phyloP scores from a whole-genome alignment of 2,888 invertebrate genomes.

The Synergus itoensis region DNA sequence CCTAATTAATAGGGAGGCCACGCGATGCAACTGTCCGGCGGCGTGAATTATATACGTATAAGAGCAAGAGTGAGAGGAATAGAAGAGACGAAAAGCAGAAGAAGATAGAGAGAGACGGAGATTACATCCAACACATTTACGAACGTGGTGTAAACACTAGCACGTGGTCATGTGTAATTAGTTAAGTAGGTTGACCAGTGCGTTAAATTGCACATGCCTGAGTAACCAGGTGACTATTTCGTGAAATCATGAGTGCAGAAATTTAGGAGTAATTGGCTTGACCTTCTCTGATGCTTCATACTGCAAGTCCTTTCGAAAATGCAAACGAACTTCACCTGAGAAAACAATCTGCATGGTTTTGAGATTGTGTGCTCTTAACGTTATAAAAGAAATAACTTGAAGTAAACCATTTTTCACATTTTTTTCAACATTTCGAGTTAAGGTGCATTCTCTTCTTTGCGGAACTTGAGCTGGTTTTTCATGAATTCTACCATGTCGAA shows the following conservation, averaged over 20 bases:
- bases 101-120: conserved; percentile 32
- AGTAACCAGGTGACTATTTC: conserved; percentile 41
- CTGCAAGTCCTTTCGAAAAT: neutral
- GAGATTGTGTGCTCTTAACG: too few relatives aligned
- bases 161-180: conserved; percentile 62
- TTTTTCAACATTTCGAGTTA: neutral
- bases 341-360: too few relatives aligned
- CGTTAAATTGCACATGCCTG: conserved; percentile 49
- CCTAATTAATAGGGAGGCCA: conserved; percentile 77
- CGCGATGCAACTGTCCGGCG: conserved; percentile 75
- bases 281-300: neutral
- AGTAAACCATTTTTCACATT: neutral
- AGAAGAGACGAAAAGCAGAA: conserved; percentile 43
- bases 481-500: conserved; percentile 53
- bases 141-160: conserved; percentile 59
- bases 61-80: conserved; percentile 49
- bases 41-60: conserved; percentile 70
- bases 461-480: conserved; percentile 13
- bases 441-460: neutral
- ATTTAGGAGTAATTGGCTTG: conserved; percentile 17
- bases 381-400: neutral
- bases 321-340: neutral
- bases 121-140: conserved; percentile 40
- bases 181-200: conserved; percentile 58
- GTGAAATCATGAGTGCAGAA: conserved; percentile 30